Conservation (phyloP, 2,113 vertebrate genomes). For the Oceanites oceanicus region DNA sequence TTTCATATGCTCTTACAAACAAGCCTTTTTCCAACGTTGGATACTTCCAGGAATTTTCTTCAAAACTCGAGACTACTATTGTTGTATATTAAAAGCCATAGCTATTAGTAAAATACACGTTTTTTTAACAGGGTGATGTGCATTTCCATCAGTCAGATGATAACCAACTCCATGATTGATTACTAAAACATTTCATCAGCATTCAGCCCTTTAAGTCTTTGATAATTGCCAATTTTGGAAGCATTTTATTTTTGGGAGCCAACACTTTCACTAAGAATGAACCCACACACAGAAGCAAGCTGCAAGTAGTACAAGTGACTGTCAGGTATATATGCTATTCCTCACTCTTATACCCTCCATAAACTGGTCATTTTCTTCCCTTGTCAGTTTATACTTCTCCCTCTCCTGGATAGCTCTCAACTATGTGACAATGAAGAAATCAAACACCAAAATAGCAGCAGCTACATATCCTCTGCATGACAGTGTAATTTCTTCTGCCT, state of each 20-base stretch:
- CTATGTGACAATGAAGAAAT: constrained; percentile 88
- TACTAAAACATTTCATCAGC: neutral
- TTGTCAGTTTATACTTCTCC: constrained; percentile 61
- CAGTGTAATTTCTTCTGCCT: constrained; percentile 95
- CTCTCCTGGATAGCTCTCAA: constrained; percentile 89
- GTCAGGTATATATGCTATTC: neutral
- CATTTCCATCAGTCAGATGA: neutral
- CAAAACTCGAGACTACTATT: neutral
- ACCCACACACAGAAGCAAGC: neutral
- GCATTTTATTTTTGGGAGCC: neutral
- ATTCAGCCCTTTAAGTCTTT: neutral
- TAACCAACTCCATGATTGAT: neutral
- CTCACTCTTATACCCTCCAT: neutral
- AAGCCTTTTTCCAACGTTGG: neutral
- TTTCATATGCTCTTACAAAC: neutral
- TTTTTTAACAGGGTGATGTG: neutral
- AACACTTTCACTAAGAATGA: neutral
- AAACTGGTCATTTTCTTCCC: constrained; percentile 62
- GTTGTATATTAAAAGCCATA: neutral
- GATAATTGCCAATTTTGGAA: neutral
- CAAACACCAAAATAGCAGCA: constrained; percentile 83
- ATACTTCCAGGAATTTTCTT: neutral
- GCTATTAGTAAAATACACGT: neutral
- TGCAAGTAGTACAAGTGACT: neutral
- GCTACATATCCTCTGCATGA: constrained; percentile 89